A percentile compares a stretch with the other conserved stretches of the same genome.
These are phyloP conservation scores for Drosophila pegasa DNA, from an alignment of 2,888 invertebrate genomes.

Conservation along the genomic window DNA sequence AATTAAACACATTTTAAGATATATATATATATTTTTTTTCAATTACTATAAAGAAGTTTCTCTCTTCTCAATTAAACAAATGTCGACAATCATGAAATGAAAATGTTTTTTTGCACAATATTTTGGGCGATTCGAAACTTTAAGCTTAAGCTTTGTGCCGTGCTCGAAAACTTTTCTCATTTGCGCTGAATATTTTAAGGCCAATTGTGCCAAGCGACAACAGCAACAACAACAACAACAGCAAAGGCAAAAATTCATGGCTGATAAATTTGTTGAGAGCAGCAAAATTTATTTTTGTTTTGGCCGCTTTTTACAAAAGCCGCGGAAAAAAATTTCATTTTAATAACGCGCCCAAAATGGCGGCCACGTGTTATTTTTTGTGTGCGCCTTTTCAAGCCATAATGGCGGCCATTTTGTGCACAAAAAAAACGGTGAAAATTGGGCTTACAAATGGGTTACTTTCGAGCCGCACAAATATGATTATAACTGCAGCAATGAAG, in stretches of 20 bases:
- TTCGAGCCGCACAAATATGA: conserved; percentile 20
- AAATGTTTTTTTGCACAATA: background rate
- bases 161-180: conserved; percentile 52
- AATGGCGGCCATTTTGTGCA: conserved; percentile 45
- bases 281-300: conserved; percentile 14
- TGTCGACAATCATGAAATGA: no score
- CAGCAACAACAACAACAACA: conserved; percentile 1
- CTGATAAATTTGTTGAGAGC: conserved; percentile 38
- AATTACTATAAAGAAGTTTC: no score
- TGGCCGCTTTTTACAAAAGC: background rate
- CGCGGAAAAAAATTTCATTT: conserved; percentile 24
- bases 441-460: conserved; percentile 31
- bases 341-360: conserved; percentile 43
- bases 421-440: conserved; percentile 30
- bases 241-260: conserved; percentile 23
- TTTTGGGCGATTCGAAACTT: conserved; percentile 16
- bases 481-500: conserved; percentile 26
- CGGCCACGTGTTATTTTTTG: conserved; percentile 21
- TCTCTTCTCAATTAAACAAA: no score
- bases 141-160: conserved; percentile 28
- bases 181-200: conserved; percentile 60
- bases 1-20: no score
- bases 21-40: no score
- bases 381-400: conserved; percentile 26
- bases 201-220: conserved; percentile 40